These are phyloP conservation scores for Drosophila phalerata DNA, from an alignment of 2,888 invertebrate genomes.

Conservation along the genomic window DNA sequence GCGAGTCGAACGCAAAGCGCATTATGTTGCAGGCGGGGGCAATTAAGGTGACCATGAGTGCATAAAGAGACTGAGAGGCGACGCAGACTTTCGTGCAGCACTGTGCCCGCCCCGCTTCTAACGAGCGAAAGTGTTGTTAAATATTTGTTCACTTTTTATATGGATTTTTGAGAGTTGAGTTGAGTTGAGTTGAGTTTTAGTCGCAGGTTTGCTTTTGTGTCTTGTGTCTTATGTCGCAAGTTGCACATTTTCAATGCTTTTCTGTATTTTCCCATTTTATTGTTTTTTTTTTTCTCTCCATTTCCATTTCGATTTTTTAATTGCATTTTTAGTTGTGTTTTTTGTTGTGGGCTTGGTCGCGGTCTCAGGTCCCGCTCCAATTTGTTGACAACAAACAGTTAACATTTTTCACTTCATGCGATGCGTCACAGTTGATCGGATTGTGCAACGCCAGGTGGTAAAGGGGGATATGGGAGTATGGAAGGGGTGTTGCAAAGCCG, in stretches of 20 bases:
- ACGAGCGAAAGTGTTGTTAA: conserved; percentile 81
- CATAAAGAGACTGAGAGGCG: conserved; percentile 51
- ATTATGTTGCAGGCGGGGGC: conserved; percentile 52
- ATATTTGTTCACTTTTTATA: conserved; percentile 58
- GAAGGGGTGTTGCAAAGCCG: conserved; percentile 39
- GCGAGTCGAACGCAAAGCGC: conserved; percentile 62
- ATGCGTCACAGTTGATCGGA: conserved; percentile 75
- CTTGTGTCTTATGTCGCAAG: conserved; percentile 27
- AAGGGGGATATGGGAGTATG: background rate
- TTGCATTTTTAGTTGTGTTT: conserved; percentile 58
- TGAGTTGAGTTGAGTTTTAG: conserved; percentile 25
- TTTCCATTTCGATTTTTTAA: conserved; percentile 59
- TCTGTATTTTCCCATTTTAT: conserved; percentile 57
- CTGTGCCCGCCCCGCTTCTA: conserved; percentile 72
- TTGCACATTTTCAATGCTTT: conserved; percentile 57
- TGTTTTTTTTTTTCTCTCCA: conserved; percentile 60
- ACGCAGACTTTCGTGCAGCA: conserved; percentile 49
- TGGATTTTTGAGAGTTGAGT: conserved; percentile 21
- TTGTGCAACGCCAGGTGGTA: conserved; percentile 9
- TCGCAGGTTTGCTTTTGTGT: conserved; percentile 45
- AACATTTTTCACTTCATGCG: conserved; percentile 54
- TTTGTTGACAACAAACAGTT: conserved; percentile 73
- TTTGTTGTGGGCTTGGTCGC: conserved; percentile 68
- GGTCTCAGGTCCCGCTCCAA: conserved; percentile 66
- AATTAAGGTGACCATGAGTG: conserved; percentile 71